A percentile compares a stretch with the other conserved stretches of the same genome.
Conservation (phyloP, 2,113 vertebrate species). For the Dipodomys stephensi region DNA sequence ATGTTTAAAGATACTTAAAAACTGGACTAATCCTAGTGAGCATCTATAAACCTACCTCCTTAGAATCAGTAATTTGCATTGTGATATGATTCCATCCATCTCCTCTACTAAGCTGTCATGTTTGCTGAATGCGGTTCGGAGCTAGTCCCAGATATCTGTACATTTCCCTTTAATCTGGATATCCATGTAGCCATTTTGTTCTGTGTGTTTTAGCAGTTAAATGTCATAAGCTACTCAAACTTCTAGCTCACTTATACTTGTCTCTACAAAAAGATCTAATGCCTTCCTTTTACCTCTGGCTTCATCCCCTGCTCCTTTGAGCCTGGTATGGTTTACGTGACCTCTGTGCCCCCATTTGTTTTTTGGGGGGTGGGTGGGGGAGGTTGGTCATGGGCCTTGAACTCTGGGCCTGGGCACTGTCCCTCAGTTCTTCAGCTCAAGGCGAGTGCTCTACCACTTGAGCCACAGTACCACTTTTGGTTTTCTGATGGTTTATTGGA, state of each 20-base stretch:
- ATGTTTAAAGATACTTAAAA: constrained; percentile 15
- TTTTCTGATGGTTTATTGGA: no score
- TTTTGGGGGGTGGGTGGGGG: no score
- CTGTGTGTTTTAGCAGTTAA: not conserved
- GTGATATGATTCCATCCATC: not conserved
- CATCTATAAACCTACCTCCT: not conserved
- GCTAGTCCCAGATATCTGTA: not conserved
- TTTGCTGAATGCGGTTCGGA: not conserved
- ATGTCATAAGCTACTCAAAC: not conserved
- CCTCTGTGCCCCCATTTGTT: not conserved
- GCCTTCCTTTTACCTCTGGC: not conserved
- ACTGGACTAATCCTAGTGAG: not conserved
- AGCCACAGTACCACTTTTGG: no score
- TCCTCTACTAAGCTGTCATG: not conserved
- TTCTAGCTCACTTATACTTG: not conserved
- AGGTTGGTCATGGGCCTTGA: no score
- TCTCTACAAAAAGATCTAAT: not conserved
- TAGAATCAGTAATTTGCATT: not conserved
- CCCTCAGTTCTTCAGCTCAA: no score
- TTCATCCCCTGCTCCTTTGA: not conserved
- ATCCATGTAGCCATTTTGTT: not conserved
- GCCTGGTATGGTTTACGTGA: not conserved
- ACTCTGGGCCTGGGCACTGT: no score
- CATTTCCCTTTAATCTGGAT: not conserved
- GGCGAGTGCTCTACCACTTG: no score